These are phyloP conservation scores for Megalurothrips usitatus DNA, from an alignment of 2,888 invertebrate species.

Conservation along the genomic window DNA sequence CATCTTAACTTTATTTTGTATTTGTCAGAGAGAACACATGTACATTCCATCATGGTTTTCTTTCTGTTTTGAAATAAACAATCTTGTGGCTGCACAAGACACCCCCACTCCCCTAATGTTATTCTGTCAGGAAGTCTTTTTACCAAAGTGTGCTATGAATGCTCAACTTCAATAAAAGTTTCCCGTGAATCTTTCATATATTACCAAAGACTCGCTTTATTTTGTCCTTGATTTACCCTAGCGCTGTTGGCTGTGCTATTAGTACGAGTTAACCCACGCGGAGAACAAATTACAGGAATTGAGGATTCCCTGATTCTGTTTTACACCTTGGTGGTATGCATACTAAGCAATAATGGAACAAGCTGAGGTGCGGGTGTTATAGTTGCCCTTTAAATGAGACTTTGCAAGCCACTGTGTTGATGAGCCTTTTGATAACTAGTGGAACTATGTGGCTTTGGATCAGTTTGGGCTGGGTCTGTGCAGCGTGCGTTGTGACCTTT, in stretches of 20 bases:
- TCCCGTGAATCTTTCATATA: background rate
- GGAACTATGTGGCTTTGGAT: too few relatives aligned
- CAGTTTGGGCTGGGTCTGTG: too few relatives aligned
- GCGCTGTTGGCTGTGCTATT: background rate
- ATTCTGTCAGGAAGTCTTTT: background rate
- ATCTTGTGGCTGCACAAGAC: background rate
- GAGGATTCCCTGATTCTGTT: too few relatives aligned
- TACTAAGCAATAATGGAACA: too few relatives aligned
- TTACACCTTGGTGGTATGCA: too few relatives aligned
- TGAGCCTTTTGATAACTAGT: too few relatives aligned
- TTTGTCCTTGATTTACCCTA: background rate
- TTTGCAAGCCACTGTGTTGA: too few relatives aligned
- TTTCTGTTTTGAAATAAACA: background rate
- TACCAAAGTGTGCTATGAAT: background rate
- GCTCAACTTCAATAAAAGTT: conserved; percentile 17
- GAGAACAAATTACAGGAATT: too few relatives aligned
- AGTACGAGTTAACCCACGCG: background rate
- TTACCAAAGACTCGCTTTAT: background rate
- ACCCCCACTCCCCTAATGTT: background rate
- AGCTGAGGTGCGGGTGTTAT: too few relatives aligned
- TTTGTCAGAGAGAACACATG: conserved; percentile 16
- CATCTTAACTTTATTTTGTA: background rate
- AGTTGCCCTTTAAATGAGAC: too few relatives aligned
- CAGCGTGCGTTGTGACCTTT: too few relatives aligned
- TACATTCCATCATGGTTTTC: conserved; percentile 26